Evolutionary conservation across 2,797 vertebrate species (phyloP), one percentile per base, ranked within the genome.

Genomic region (Muscicapa comitata): DNA sequence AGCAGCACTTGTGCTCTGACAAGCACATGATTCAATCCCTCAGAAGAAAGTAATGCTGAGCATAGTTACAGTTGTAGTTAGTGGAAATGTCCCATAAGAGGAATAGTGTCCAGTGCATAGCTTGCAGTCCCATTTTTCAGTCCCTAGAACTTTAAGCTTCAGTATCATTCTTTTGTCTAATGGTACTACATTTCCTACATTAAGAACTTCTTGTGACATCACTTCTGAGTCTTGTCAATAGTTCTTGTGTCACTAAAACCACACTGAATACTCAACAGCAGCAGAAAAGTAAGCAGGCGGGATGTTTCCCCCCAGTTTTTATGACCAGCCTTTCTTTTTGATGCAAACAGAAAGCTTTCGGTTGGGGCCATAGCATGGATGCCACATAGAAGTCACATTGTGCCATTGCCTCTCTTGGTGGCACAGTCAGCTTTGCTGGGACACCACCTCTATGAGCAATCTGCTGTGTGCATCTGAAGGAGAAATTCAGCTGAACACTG

Each of bases 231-330:
- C 40, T 55, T 38, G 31, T 51, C 54, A 45, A 13, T 15, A 24
- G 38, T 15, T 42, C 33, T 29, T 17, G 12, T 61, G 17, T 42
- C 59, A 24, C 29, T 63, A 59, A 83, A 93, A 45, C 48, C 43
- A 48, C 0, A 1, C 26, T 45, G 50, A 77, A 50, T 17, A 35
- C 7, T 19, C 3, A 83, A 20, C 9, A 74, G 51, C 24, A 68
- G 40, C 7, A 86, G 20, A 72, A 86, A 53, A 80, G 18, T 31
- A 61, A 71, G n/a, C 5, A 13, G 11, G 12, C 17, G 6, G 0
- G 12, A 1, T 0, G 1, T 13, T 2, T 0, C 14, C 10, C 17
- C n/a, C 9, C 47, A 17, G 20, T 71, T 85, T 66, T 72, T 78
- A 51, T 33, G 19, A 50, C 31, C 25, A 73, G 40, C 25, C n/a